A percentile compares a stretch with the other conserved stretches of the same genome.
These are phyloP conservation scores for Bambusicola thoracicus DNA, from an alignment of 2,113 vertebrate species.

Conservation along the genomic window DNA sequence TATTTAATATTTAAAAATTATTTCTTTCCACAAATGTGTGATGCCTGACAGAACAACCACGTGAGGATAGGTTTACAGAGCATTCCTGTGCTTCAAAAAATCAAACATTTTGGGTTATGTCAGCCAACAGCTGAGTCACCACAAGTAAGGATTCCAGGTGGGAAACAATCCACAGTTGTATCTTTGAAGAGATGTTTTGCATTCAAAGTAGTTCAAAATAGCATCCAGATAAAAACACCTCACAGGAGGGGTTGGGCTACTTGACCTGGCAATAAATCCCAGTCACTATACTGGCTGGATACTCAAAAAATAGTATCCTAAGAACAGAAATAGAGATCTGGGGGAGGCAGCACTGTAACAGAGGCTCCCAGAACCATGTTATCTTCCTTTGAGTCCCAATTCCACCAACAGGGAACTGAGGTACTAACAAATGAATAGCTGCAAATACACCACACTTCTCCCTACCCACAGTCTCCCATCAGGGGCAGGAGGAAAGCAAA, in stretches of 20 bases:
- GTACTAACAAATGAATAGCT: not conserved
- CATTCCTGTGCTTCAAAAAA: not conserved
- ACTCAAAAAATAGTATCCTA: not conserved
- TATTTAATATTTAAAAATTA: too few relatives aligned
- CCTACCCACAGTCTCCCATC: accelerated
- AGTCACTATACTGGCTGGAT: accelerated
- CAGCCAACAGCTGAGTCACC: not conserved
- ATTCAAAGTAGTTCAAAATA: not conserved
- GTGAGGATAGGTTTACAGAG: not conserved
- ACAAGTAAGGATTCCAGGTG: not conserved
- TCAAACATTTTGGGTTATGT: not conserved
- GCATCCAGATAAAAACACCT: not conserved
- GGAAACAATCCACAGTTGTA: not conserved
- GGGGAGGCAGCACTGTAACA: not conserved
- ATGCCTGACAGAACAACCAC: not conserved
- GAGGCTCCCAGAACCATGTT: not conserved
- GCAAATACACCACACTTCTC: not conserved
- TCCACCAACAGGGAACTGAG: not conserved
- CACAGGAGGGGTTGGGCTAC: not conserved
- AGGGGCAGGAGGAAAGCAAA: not conserved
- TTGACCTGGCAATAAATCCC: not conserved
- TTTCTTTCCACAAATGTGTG: not conserved
- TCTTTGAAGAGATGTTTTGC: not conserved
- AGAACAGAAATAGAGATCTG: not conserved
- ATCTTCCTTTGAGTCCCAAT: accelerated